phyloP scores from a whole-genome alignment of 2,888 invertebrate species.

The Drosophila paramelanica region DNA sequence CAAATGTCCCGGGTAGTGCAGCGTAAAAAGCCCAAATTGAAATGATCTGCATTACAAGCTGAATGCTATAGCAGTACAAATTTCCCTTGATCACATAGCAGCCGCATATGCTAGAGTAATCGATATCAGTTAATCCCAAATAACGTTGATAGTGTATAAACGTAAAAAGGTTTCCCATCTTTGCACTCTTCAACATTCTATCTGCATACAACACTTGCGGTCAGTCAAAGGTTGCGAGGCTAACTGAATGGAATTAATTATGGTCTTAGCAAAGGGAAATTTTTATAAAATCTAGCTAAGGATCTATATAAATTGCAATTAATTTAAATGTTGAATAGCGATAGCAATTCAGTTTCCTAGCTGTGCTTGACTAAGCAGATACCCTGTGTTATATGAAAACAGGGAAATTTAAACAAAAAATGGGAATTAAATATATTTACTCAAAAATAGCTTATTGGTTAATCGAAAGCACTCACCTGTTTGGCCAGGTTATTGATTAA shows the following conservation, averaged over 20 bases:
- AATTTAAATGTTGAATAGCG: neutral
- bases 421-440: too few relatives aligned
- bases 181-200: neutral
- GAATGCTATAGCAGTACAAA: constrained; percentile 8
- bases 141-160: constrained; percentile 33
- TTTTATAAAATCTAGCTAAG: neutral
- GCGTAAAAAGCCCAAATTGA: neutral
- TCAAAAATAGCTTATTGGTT: too few relatives aligned
- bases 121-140: constrained; percentile 30
- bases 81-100: constrained; percentile 21
- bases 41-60: constrained; percentile 2
- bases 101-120: constrained; percentile 9
- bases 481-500: constrained; percentile 1
- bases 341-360: neutral
- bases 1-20: neutral
- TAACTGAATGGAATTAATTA: neutral
- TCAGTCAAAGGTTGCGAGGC: neutral
- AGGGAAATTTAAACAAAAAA: too few relatives aligned
- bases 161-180: constrained; percentile 1
- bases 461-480: neutral
- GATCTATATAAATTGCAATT: neutral
- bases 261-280: neutral
- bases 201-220: neutral
- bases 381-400: too few relatives aligned
- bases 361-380: too few relatives aligned